Percentiles rank a stretch among this genome's conserved stretches.
These are phyloP conservation scores for Chelonus insularis DNA, from an alignment of 1,140 invertebrate genomes.

Conservation along the genomic window DNA sequence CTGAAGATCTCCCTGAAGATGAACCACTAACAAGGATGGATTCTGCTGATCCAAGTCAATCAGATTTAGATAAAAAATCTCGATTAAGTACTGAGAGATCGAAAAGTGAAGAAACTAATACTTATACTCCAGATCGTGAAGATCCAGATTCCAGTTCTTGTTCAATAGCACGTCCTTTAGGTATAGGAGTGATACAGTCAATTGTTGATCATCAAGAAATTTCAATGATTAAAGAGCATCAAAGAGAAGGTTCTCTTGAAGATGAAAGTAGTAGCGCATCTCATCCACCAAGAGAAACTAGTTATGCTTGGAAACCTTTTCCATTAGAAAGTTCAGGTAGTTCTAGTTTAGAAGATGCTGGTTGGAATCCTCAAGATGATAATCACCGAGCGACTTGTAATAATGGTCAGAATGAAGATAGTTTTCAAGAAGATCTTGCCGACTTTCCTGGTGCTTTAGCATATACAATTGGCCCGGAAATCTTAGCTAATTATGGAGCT, in stretches of 20 bases:
- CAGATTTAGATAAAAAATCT: conserved; percentile 50
- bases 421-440: conserved; percentile 72
- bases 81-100: conserved; percentile 54
- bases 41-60: conserved; percentile 35
- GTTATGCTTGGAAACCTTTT: conserved; percentile 78
- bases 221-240: conserved; percentile 43
- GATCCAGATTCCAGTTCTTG: conserved; percentile 79
- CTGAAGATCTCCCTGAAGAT: conserved; percentile 56
- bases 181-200: conserved; percentile 68
- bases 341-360: conserved; percentile 77
- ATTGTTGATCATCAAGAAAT: conserved; percentile 55
- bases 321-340: conserved; percentile 78
- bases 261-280: conserved; percentile 72
- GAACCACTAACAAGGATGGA: conserved; percentile 39
- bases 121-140: conserved; percentile 61
- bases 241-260: conserved; percentile 47
- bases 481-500: conserved; percentile 69
- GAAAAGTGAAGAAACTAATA: conserved; percentile 55
- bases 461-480: conserved; percentile 71
- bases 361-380: conserved; percentile 75
- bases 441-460: conserved; percentile 74
- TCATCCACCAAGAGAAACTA: conserved; percentile 67
- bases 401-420: conserved; percentile 66
- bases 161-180: conserved; percentile 74
- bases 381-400: conserved; percentile 62